Conservation (phyloP, 1,140 invertebrate species). For the Orius insidiosus region DNA sequence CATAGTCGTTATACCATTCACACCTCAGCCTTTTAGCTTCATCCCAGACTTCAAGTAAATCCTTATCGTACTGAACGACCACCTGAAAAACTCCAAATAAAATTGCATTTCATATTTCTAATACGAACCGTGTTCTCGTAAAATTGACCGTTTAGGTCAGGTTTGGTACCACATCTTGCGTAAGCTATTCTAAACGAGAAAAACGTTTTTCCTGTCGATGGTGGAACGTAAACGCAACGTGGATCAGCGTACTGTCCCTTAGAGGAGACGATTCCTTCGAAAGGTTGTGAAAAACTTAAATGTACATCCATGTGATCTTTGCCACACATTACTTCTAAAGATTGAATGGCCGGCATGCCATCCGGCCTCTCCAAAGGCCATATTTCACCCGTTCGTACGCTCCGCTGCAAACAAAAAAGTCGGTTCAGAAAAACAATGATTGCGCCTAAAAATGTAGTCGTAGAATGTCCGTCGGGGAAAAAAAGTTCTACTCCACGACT, state of each 20-base stretch:
- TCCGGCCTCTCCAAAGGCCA: conserved; percentile 62
- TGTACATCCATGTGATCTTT: conserved; percentile 89
- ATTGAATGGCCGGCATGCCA: conserved; percentile 65
- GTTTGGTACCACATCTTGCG: conserved; percentile 79
- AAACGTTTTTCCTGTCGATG: conserved; percentile 68
- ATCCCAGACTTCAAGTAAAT: conserved; percentile 83
- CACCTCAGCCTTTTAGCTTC: conserved; percentile 82
- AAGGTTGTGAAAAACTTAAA: conserved; percentile 74
- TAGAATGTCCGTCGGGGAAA: too few species aligned
- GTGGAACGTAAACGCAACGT: conserved; percentile 77
- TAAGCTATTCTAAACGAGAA: conserved; percentile 86
- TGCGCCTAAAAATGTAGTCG: too few species aligned
- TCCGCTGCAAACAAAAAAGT: conserved; percentile 10
- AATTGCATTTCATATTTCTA: neutral
- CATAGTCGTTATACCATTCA: conserved; percentile 94
- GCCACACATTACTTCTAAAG: conserved; percentile 82
- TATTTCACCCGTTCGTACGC: conserved; percentile 36
- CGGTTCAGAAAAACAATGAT: too few species aligned
- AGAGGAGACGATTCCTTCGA: conserved; percentile 84
- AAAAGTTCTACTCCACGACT: too few species aligned
- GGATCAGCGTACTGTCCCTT: conserved; percentile 38
- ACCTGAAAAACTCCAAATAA: conserved; percentile 29
- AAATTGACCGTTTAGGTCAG: conserved; percentile 82
- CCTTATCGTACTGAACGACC: conserved; percentile 38
- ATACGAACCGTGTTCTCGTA: conserved; percentile 81